Percentiles rank a stretch among this genome's conserved stretches.
phyloP scores from a whole-genome alignment of 2,888 invertebrate species.

The Sminthurinus aureus region DNA sequence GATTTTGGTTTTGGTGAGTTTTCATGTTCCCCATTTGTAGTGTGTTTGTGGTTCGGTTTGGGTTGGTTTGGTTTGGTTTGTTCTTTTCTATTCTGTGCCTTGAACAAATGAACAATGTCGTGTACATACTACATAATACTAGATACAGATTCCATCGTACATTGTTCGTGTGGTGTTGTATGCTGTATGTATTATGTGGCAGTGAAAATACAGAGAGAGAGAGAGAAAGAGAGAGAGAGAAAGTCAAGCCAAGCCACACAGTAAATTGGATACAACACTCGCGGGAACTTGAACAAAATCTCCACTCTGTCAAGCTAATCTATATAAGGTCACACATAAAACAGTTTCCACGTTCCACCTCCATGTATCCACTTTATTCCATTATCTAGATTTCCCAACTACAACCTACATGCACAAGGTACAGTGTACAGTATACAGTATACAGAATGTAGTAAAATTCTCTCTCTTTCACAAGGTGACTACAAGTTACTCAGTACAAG shows the following conservation, averaged over 20 bases:
- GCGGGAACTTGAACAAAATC: conserved; percentile 39
- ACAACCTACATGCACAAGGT: background rate
- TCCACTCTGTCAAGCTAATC: conserved; percentile 36
- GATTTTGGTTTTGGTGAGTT: conserved; percentile 30
- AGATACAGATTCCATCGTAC: too few relatives aligned
- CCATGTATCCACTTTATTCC: conserved; percentile 9
- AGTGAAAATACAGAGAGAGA: background rate
- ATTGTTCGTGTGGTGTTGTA: background rate
- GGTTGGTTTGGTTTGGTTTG: too few relatives aligned
- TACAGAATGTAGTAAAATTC: background rate
- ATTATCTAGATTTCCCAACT: background rate
- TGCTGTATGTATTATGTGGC: conserved; percentile 7
- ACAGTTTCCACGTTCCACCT: conserved; percentile 30
- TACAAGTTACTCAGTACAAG: background rate
- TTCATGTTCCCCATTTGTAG: conserved; percentile 36
- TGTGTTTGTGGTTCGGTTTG: background rate
- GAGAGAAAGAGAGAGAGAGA: background rate
- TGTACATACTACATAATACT: too few relatives aligned
- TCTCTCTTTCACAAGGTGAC: background rate
- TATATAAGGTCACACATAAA: conserved; percentile 37
- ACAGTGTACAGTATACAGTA: background rate
- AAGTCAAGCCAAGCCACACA: conserved; percentile 12
- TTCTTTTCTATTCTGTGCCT: too few relatives aligned
- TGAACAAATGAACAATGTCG: too few relatives aligned
- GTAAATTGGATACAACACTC: conserved; percentile 47